These are phyloP conservation scores for Lucinisca nassula DNA, from an alignment of 2,888 invertebrate species.

Conservation along the genomic window DNA sequence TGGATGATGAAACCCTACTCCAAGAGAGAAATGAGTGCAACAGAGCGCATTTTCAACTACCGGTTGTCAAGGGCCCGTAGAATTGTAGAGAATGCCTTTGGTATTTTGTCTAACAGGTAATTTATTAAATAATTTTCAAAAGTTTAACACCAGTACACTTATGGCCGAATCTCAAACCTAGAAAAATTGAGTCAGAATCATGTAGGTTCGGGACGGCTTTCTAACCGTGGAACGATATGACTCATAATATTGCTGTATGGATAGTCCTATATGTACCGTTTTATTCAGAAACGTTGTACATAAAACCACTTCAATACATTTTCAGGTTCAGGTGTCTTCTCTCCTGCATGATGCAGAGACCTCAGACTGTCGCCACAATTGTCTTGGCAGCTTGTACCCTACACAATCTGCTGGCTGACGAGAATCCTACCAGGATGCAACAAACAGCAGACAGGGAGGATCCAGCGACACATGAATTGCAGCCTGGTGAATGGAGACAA, in stretches of 20 bases:
- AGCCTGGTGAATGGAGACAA: not conserved
- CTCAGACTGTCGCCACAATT: slow-evolving; percentile 16
- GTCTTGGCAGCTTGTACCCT: slow-evolving; percentile 19
- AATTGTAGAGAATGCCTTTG: not conserved
- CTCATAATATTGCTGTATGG: no score
- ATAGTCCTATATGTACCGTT: not conserved
- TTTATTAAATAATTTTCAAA: not conserved
- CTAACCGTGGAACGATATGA: no score
- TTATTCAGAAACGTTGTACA: not conserved
- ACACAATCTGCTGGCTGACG: slow-evolving; percentile 24
- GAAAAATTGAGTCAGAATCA: not conserved
- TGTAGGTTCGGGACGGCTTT: no score
- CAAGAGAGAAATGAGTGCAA: slow-evolving; percentile 28
- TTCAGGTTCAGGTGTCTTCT: slow-evolving; percentile 15
- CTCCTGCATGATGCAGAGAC: slow-evolving; percentile 31
- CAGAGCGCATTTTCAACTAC: slow-evolving; percentile 30
- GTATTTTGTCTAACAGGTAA: not conserved
- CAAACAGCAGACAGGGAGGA: slow-evolving; percentile 28
- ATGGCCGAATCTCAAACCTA: not conserved
- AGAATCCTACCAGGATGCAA: slow-evolving; percentile 24
- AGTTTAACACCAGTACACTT: no score
- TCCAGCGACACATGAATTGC: slow-evolving; percentile 6
- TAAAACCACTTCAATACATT: not conserved
- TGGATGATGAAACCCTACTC: slow-evolving; percentile 41
- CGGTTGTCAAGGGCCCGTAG: not conserved